Evolutionary conservation across 30 jellyfish, hydroid and myxozoan species (phyloP).

Genomic region (Morbakka virulenta): DNA sequence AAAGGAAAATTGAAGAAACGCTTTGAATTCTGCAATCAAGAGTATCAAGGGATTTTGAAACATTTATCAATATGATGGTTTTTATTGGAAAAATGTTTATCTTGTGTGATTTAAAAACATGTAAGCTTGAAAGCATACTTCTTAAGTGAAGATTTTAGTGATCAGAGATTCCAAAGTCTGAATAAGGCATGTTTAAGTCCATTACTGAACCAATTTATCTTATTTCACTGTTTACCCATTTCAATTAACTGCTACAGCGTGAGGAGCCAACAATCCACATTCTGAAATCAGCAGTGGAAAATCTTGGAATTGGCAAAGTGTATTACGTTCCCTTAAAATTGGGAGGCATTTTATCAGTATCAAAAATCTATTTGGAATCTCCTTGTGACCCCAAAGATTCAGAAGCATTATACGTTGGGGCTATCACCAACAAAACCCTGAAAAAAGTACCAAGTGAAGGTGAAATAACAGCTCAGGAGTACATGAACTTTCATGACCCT

Average conservation of each 20-base stretch:
- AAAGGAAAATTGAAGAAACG: slow-evolving; percentile 1
- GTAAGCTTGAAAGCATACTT: slow-evolving; percentile 39
- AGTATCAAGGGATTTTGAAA: background rate
- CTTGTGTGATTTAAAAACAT: slow-evolving; percentile 1
- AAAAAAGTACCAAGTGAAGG: too few relatives aligned
- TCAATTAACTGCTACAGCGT: slow-evolving; percentile 15
- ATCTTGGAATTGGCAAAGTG: slow-evolving; percentile 43
- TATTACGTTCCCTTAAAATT: slow-evolving; percentile 22
- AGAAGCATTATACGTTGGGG: too few relatives aligned
- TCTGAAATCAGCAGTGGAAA: slow-evolving; percentile 32
- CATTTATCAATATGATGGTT: too few relatives aligned
- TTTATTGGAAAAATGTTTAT: background rate
- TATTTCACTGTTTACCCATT: slow-evolving; percentile 17
- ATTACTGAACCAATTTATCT: slow-evolving; percentile 2
- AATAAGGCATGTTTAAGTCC: background rate
- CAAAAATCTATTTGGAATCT: too few relatives aligned
- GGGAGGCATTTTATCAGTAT: background rate
- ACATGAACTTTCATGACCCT: too few relatives aligned
- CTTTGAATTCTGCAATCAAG: slow-evolving; percentile 14
- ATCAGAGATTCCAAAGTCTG: slow-evolving; percentile 44
- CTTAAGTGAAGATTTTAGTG: slow-evolving; percentile 34
- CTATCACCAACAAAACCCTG: too few relatives aligned
- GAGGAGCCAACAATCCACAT: too few relatives aligned
- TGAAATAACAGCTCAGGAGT: too few relatives aligned
- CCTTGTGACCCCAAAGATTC: too few relatives aligned